These are phyloP conservation scores for Heteropelma amictum DNA, from an alignment of 2,888 invertebrate genomes.

Conservation along the genomic window DNA sequence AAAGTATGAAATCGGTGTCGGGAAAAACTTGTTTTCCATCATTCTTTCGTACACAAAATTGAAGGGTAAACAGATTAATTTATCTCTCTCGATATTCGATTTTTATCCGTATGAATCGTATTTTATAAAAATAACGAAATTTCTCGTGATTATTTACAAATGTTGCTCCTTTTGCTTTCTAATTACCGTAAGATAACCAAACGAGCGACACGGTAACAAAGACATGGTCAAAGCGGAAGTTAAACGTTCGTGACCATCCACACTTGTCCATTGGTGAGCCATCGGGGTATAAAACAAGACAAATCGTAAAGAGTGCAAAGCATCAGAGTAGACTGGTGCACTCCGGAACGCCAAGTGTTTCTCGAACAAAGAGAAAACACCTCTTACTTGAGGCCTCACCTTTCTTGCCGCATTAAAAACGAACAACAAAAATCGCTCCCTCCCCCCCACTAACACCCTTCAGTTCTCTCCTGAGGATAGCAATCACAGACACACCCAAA, in stretches of 20 bases:
- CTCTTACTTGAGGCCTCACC: constrained; percentile 36
- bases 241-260: constrained; percentile 49
- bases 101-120: too few relatives aligned
- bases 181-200: not conserved
- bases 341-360: constrained; percentile 42
- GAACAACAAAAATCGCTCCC: too few relatives aligned
- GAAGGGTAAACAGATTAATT: too few relatives aligned
- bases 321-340: not conserved
- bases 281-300: constrained; percentile 10
- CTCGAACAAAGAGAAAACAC: constrained; percentile 49
- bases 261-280: constrained; percentile 41
- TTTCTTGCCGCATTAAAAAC: constrained; percentile 24
- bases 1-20: too few relatives aligned
- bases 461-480: constrained; percentile 15
- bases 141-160: too few relatives aligned
- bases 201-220: constrained; percentile 6
- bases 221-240: constrained; percentile 42
- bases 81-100: too few relatives aligned
- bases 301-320: not conserved
- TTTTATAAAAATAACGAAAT: not conserved
- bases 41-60: too few relatives aligned
- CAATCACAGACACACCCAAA: constrained; percentile 42
- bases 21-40: too few relatives aligned
- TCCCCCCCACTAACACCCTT: constrained; percentile 30
- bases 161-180: not conserved